A percentile compares a stretch with the other conserved stretches of the same genome.
These are phyloP conservation scores for Frankliniella intonsa DNA, from an alignment of 2,888 invertebrate species.

Conservation along the genomic window DNA sequence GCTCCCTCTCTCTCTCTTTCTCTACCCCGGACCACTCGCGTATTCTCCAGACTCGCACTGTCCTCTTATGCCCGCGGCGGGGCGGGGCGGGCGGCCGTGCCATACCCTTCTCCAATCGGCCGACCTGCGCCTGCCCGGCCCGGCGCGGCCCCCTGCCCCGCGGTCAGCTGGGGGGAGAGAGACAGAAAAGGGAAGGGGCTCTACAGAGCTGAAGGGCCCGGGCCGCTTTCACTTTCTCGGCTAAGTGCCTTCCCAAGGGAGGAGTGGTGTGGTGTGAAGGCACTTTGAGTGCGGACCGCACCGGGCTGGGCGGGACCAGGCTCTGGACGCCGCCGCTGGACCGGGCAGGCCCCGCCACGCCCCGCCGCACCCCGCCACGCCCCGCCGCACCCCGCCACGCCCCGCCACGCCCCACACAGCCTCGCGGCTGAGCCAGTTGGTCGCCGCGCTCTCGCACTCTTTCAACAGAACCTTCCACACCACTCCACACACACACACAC, in stretches of 20 bases:
- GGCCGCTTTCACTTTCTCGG: conserved; percentile 17
- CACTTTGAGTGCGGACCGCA: background rate
- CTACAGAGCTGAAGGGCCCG: background rate
- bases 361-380: background rate
- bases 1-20: background rate
- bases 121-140: no score
- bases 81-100: no score
- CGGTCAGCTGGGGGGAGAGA: no score
- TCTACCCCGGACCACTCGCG: no score
- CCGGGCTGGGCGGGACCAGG: background rate
- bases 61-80: no score
- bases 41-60: background rate
- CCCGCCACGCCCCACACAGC: no score
- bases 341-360: background rate
- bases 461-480: background rate
- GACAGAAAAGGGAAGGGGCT: no score
- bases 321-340: no score
- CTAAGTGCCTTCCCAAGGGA: conserved; percentile 18
- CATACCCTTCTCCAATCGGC: no score
- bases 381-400: background rate
- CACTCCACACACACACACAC: background rate
- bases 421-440: background rate
- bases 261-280: background rate
- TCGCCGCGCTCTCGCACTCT: background rate
- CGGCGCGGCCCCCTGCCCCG: no score